Percentiles rank a stretch among this genome's conserved stretches.
Evolutionary conservation across 2,113 vertebrate species (phyloP).

Genomic region (Boulengeromyrus knoepffleri): DNA sequence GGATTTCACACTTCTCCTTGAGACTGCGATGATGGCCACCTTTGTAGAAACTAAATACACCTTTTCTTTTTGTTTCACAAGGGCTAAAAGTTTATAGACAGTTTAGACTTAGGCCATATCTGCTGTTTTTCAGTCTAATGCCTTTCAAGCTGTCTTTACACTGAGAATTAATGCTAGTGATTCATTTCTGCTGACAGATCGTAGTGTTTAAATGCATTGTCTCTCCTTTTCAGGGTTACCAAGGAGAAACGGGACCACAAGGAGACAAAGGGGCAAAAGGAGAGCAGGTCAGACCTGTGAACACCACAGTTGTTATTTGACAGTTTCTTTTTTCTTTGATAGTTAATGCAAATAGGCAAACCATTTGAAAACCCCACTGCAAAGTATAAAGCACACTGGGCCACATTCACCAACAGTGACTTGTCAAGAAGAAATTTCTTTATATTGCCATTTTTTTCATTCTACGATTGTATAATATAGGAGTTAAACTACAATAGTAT

Average conservation of each 20-base stretch:
- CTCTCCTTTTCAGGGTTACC: conserved; percentile 49
- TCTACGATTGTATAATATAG: background rate
- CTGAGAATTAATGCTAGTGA: background rate
- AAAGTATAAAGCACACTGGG: background rate
- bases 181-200: background rate
- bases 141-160: background rate
- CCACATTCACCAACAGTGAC: background rate
- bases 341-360: background rate
- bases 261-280: conserved; percentile 54
- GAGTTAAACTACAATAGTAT: background rate
- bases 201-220: background rate
- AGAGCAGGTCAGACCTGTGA: conserved; percentile 44
- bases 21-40: background rate
- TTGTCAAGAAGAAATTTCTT: background rate
- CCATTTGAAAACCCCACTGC: background rate
- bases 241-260: conserved; percentile 54
- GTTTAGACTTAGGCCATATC: background rate
- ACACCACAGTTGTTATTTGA: background rate
- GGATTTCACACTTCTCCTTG: background rate
- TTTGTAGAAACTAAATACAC: background rate
- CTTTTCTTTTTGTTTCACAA: background rate
- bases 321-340: background rate
- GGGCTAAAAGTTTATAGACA: background rate
- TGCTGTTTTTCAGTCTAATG: background rate
- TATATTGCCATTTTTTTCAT: background rate